phyloP scores from a whole-genome alignment of 2,113 vertebrate genomes.

The Mellivora capensis region DNA sequence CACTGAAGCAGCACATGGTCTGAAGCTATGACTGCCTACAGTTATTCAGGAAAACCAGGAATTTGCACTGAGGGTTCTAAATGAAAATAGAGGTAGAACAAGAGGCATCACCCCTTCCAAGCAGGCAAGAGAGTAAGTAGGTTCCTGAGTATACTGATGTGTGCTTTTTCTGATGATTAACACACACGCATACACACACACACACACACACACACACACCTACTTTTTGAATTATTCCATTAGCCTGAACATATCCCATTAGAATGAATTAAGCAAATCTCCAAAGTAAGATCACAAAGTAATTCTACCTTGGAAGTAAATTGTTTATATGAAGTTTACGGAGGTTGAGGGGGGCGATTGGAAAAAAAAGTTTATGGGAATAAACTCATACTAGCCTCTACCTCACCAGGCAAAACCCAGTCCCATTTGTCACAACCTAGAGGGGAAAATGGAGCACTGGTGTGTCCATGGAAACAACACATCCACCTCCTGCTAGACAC shows the following conservation, averaged over 20 bases:
- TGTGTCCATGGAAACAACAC: conserved; percentile 65
- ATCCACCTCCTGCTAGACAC: not conserved
- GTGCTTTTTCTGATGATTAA: not conserved
- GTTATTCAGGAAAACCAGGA: not conserved
- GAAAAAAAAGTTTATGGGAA: not conserved
- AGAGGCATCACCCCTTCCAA: not conserved
- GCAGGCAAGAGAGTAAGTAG: not conserved
- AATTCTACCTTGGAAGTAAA: not conserved
- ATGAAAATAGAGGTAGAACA: not conserved
- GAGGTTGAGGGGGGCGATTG: not conserved
- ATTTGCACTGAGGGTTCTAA: not conserved
- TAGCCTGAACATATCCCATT: not conserved
- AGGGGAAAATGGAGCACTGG: conserved; percentile 29
- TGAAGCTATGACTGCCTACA: not conserved
- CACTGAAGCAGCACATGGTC: not conserved
- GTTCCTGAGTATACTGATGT: not conserved
- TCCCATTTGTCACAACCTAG: conserved; percentile 48
- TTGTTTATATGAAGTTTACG: not conserved
- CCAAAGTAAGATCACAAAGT: not conserved
- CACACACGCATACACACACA: not conserved
- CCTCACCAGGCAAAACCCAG: conserved; percentile 14
- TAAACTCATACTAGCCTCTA: not conserved
- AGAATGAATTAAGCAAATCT: conserved; percentile 28
- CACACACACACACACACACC: not conserved
- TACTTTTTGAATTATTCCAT: not conserved